Conservation (phyloP, 2,888 invertebrate genomes). For the Conomelus anceps region DNA sequence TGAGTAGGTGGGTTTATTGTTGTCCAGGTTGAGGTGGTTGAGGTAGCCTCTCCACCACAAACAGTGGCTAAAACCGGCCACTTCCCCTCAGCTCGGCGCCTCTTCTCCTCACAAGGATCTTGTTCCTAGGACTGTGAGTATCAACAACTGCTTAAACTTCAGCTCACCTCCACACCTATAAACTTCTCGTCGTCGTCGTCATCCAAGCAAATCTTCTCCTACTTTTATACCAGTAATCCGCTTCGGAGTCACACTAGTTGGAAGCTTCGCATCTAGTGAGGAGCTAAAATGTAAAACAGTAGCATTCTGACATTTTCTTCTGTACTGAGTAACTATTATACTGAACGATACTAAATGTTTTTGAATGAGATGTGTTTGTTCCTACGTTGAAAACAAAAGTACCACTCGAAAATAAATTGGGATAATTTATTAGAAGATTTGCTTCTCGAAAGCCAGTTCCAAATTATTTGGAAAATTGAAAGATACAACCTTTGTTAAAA, state of each 20-base stretch:
- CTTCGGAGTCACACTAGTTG: not conserved
- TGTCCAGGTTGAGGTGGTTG: not conserved
- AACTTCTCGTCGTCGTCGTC: not conserved
- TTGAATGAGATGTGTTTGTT: no score
- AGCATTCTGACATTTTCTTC: not conserved
- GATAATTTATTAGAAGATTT: no score
- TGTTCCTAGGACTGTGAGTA: not conserved
- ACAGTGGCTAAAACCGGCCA: not conserved
- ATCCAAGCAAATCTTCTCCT: not conserved
- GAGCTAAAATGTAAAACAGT: not conserved
- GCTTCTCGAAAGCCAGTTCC: no score
- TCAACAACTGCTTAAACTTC: not conserved
- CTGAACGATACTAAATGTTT: no score
- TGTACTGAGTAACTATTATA: not conserved
- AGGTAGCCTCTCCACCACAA: no score
- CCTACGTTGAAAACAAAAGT: no score
- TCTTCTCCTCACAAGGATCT: not conserved
- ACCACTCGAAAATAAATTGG: no score
- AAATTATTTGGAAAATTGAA: no score
- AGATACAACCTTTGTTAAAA: no score
- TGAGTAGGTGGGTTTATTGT: not conserved
- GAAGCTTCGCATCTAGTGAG: not conserved
- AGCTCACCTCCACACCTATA: not conserved
- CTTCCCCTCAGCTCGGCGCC: no score
- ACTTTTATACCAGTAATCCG: not conserved